Evolutionary conservation across 1,140 invertebrate genomes (phyloP), one percentile per base, ranked within the genome.

Genomic region (Lasioglossum baleicum): DNA sequence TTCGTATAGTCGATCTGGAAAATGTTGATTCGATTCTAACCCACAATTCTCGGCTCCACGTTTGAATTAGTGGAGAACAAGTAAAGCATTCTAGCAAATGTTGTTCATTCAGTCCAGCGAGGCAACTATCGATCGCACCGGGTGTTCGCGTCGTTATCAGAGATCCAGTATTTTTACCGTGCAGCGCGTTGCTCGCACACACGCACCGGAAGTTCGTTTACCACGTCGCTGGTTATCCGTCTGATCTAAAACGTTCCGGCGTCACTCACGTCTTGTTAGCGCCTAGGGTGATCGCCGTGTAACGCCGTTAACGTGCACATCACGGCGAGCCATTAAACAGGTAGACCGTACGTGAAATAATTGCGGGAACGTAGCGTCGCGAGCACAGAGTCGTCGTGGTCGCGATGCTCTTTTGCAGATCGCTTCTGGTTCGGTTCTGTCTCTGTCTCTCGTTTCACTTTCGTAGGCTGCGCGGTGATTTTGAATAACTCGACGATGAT

Each of bases 211-310:
- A 86, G 77, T 83, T 88, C 75, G 74, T 82, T 80, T 83, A 81
- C 65, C 13, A 53, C 51, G 53, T 75, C 51, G 8, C 44, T 61
- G 85, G 71, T 75, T 90, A 88, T 91, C 87, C 78, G 58, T 75
- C 76, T 88, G 88, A 91, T 91, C 90, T 91, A 80, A 89, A 88
- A 89, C 75, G 77, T 75, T 83, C 81, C 77, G 69, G 74, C 83
- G 87, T 90, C 83, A 82, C 80, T 82, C 86, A 86, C 86, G 83
- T 90, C 87, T 91, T 89, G 85, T 90, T 89, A 90, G 80, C 85
- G 87, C 85, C 86, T 87, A 83, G 75, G 89, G 84, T 87, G 89
- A 89, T 88, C 84, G 80, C 75, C 82, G 51, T 80, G 58, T 79
- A 74, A 77, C 85, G 83, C 82, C 86, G 78, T 90, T 90, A 89